Evolutionary conservation across 2,797 vertebrate species (phyloP), one percentile per base, ranked within the genome.

Genomic region (Liparis tanakae): DNA sequence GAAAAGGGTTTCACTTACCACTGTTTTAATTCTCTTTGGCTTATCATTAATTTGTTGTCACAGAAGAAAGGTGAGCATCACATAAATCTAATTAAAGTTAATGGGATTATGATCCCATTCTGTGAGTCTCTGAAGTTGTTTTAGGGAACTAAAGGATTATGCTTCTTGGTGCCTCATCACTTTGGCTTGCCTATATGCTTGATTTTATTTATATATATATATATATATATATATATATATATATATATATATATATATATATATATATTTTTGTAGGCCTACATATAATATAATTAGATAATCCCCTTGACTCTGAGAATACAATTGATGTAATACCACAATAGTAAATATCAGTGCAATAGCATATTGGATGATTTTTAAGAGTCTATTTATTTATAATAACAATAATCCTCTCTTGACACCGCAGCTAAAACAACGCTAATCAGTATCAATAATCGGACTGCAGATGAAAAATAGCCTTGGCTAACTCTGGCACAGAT

Each of bases 1-100:
- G 83, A 85, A 85, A 86, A 79, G 80, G 78, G 78, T 88, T 90
- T 87, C 84, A 78, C 87, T 86, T 88, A 88, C 82, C 68, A 80
- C 80, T 84, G 80, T 85, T 90, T 91, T 90, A 87, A 91, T 91
- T 91, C 89, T 81, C 83, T 88, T 84, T 85, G 62, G 77, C 83
- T 87, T 80, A 83, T 89, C 85, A 86, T 90, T 89, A 88, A 89
- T 91, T 87, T 91, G 89, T 86, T 87, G 88, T 89, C 83, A 87
- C 69, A 86, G 78, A 89, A 84, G 78, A 89, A 86, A 90, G 87
- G 84, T 91, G 81, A 88, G 82, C 59, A 70, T 88, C 74, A 78
- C 80, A 85, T 88, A 87, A 72, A 87, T 91, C 72, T 88, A 79
- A 90, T 91, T 92, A 87, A 88, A 87, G 83, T 86, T 86, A 86